Percentiles rank a stretch among this genome's conserved stretches.
phyloP scores from a whole-genome alignment of 2,888 invertebrate species.

The Pasiphila rectangulata region DNA sequence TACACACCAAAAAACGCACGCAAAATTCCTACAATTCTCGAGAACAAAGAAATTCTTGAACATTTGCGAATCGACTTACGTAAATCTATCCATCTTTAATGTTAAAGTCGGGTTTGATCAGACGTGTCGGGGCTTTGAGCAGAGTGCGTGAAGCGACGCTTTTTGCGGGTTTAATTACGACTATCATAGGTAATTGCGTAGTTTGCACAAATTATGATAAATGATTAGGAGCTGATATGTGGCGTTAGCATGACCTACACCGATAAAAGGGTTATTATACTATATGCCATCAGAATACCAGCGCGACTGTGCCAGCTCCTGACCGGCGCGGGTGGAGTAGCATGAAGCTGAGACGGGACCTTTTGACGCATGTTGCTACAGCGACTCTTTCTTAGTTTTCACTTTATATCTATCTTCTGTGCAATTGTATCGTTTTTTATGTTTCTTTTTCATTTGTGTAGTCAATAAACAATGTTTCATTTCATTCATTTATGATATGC shows the following conservation, averaged over 20 bases:
- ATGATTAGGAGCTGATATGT: conserved; percentile 24
- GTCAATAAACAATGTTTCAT: too few species aligned
- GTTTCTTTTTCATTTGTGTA: too few species aligned
- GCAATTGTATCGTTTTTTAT: too few species aligned
- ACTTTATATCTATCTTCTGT: too few species aligned
- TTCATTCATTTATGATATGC: too few species aligned
- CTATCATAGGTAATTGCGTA: conserved; percentile 28
- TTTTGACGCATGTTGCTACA: too few species aligned
- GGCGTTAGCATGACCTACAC: neutral
- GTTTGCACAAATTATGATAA: conserved; percentile 32
- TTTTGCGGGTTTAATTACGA: conserved; percentile 31
- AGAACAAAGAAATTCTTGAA: conserved; percentile 17
- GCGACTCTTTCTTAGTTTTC: too few species aligned
- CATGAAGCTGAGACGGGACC: too few species aligned
- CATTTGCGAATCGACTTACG: conserved; percentile 20
- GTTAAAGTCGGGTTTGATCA: conserved; percentile 20
- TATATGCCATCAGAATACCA: too few species aligned
- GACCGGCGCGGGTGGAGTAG: too few species aligned
- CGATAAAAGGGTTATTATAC: too few species aligned
- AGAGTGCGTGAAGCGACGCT: conserved; percentile 31
- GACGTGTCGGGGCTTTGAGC: conserved; percentile 31
- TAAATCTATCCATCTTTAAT: conserved; percentile 35
- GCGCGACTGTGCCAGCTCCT: too few species aligned
- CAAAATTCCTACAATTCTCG: conserved; percentile 10
- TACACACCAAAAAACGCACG: conserved; percentile 9